Percentiles rank a stretch among this genome's conserved stretches.
Conservation (phyloP, 2,888 invertebrate species). For the Ceraclea dissimilis region DNA sequence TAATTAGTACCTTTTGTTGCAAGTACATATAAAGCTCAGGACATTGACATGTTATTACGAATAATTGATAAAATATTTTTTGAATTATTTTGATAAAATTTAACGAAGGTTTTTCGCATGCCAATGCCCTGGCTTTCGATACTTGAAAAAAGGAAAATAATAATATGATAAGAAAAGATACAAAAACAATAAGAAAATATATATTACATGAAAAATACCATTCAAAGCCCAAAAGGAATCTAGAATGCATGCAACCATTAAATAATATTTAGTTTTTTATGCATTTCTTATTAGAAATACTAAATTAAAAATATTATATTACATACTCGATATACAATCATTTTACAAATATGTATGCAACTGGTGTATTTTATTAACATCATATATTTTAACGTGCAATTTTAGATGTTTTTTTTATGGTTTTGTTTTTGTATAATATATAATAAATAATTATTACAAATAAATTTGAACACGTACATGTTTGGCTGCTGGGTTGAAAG, state of each 20-base stretch:
- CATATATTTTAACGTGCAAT: not conserved
- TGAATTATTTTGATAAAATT: not conserved
- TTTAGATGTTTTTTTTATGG: not conserved
- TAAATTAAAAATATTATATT: not conserved
- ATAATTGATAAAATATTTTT: not conserved
- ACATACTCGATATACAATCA: not conserved
- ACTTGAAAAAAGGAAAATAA: constrained; percentile 4
- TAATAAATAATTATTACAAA: no score
- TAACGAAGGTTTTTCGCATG: constrained; percentile 54
- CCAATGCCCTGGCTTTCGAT: constrained; percentile 86
- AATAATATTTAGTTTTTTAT: not conserved
- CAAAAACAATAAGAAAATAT: not conserved
- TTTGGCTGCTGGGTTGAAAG: constrained; percentile 88
- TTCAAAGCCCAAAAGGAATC: not conserved
- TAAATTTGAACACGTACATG: constrained; percentile 81
- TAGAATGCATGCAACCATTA: not conserved
- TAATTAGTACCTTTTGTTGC: constrained; percentile 10
- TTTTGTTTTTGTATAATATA: constrained; percentile 7
- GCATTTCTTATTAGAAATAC: not conserved
- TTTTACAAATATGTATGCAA: constrained; percentile 9
- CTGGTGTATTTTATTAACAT: not conserved
- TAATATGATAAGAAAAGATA: constrained; percentile 1
- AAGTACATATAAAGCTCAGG: constrained; percentile 48
- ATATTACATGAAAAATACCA: constrained; percentile 1
- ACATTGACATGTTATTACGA: constrained; percentile 50